Percentiles rank a stretch among this genome's conserved stretches.
Evolutionary conservation across 2,888 invertebrate species (phyloP).

Genomic region (Panopea generosa): DNA sequence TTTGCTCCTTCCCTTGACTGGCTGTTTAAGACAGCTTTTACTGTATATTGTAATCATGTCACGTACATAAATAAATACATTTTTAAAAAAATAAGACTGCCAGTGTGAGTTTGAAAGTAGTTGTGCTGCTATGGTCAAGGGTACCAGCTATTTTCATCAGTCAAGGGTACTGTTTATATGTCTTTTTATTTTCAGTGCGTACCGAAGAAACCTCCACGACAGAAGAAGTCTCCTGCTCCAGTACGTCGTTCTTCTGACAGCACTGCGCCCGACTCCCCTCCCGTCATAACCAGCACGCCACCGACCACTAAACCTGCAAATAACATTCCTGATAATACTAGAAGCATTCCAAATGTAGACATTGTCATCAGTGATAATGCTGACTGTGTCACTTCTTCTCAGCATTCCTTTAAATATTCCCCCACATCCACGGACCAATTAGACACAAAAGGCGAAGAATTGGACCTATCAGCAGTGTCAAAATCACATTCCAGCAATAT

Average conservation of each 20-base stretch:
- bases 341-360: slow-evolving; percentile 23
- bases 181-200: too few species aligned
- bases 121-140: too few species aligned
- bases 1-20: too few species aligned
- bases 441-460: slow-evolving; percentile 2
- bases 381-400: slow-evolving; percentile 8
- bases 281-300: background rate
- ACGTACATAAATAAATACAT: too few species aligned
- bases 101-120: too few species aligned
- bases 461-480: background rate
- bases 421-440: slow-evolving; percentile 27
- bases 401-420: slow-evolving; percentile 31
- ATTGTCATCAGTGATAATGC: slow-evolving; percentile 7
- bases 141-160: too few species aligned
- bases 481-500: slow-evolving; percentile 22
- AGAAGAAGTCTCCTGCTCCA: slow-evolving; percentile 62
- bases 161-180: too few species aligned
- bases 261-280: slow-evolving; percentile 11
- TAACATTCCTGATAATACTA: slow-evolving; percentile 14
- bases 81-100: too few species aligned
- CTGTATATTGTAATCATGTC: too few species aligned
- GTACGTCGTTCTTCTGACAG: slow-evolving; percentile 25
- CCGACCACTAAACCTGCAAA: background rate
- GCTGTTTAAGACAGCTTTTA: too few species aligned
- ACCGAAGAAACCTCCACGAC: slow-evolving; percentile 73